These are phyloP conservation scores for Chironomus tepperi DNA, from an alignment of 1,140 invertebrate genomes.

Conservation along the genomic window DNA sequence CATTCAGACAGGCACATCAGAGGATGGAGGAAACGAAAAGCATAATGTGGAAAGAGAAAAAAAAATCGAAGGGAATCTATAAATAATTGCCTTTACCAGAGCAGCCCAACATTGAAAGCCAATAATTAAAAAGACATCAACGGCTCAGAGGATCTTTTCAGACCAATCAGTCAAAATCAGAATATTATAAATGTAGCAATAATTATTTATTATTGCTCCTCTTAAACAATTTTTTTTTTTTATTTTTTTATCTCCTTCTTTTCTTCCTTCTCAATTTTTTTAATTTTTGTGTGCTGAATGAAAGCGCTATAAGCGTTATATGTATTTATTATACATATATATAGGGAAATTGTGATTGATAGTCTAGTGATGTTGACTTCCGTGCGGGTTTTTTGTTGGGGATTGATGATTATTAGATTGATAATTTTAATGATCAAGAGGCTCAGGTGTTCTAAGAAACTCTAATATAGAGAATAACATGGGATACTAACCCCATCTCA, in stretches of 20 bases:
- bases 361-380: too few relatives aligned
- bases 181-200: constrained; percentile 22
- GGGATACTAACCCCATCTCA: too few relatives aligned
- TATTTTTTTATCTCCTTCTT: not conserved
- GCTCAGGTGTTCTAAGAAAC: too few relatives aligned
- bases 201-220: constrained; percentile 20
- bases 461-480: too few relatives aligned
- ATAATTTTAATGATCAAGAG: too few relatives aligned
- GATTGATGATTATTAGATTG: too few relatives aligned
- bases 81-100: not conserved
- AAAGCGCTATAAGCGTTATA: not conserved
- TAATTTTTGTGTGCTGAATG: not conserved
- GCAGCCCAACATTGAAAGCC: not conserved
- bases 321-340: not conserved
- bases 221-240: too few relatives aligned
- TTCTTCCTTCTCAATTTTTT: not conserved
- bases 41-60: not conserved
- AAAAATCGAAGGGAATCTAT: constrained; percentile 22
- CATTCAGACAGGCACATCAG: not conserved
- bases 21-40: not conserved
- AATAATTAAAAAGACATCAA: constrained; percentile 23
- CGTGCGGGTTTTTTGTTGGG: too few relatives aligned
- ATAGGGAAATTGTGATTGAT: too few relatives aligned
- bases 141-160: not conserved
- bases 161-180: constrained; percentile 23